Evolutionary conservation across 2,888 invertebrate species (phyloP), one percentile per base, ranked within the genome.

Genomic region (Copidosoma aretas): DNA sequence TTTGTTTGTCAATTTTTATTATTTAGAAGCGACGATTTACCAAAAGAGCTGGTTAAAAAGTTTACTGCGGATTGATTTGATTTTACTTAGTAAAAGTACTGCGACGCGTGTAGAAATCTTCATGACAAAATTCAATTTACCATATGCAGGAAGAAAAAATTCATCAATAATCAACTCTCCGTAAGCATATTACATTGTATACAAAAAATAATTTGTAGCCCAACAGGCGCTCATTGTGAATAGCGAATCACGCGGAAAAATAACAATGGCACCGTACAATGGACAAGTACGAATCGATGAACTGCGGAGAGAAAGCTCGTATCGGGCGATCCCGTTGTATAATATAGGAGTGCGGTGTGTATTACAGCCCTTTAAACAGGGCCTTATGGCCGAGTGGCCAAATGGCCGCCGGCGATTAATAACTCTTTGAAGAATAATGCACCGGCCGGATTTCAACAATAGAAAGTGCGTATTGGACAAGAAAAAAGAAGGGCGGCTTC

Each of bases 361-460:
- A 58, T n/a, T 49, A 32, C 17, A 10, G 43, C 54, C 63, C 64
- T 64, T 62, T 65, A 65, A 59, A 59, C 59, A 62, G 32, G 61
- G 65, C 64, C 65, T 61, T 69, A 65, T 61, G 61, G 60, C 43
- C 41, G n/a, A 22, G n/a, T 41, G n/a, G 60, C 62, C 67, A 58
- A 67, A 70, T 67, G 64, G 66, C 61, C 58, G 56, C 17, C 25
- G 51, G 60, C 67, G 57, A 70, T 67, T 70, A 70, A 67, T 67
- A 51, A 49, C 51, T 5, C 3, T 32, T 32, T 32, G 21, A 19
- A 17, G 39, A 58, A 60, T 41, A 21, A 39, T 21, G 22, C n/a
- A 53, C 3, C 43, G 43, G 17, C 43, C 17, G 43, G 12, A 46
- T 15, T 12, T 12, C 15, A 46, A 62, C 54, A 64, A 60, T 60